Percentiles rank a stretch among this genome's conserved stretches.
These are phyloP conservation scores for Molothrus aeneus DNA, from an alignment of 2,797 vertebrate species.

Conservation along the genomic window DNA sequence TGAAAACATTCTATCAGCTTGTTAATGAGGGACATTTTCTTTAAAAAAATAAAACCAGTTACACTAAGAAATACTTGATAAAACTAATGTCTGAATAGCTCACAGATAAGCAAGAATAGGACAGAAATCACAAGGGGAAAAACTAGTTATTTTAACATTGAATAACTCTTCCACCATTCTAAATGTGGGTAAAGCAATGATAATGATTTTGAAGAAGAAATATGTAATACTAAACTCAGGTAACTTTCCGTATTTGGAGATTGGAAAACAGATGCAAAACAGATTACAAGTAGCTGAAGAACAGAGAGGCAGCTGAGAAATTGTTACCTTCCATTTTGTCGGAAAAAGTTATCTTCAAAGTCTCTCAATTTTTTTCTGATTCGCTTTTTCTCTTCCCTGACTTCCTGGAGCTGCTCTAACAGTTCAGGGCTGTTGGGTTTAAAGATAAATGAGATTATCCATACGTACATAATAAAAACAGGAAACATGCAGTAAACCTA, in stretches of 20 bases:
- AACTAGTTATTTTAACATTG: fast-evolving
- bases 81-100: neutral
- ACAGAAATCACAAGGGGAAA: neutral
- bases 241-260: neutral
- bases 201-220: neutral
- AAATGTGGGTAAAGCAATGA: neutral
- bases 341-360: conserved; percentile 96
- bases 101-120: neutral
- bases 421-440: conserved; percentile 86
- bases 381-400: conserved; percentile 94
- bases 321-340: conserved; percentile 92
- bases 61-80: neutral
- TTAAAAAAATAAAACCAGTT: neutral
- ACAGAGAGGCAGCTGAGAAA: neutral
- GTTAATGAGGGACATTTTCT: neutral
- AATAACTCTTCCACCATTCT: neutral
- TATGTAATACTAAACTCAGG: neutral
- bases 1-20: neutral
- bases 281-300: neutral
- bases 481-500: neutral
- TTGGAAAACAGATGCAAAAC: neutral
- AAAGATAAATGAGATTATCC: neutral
- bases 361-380: conserved; percentile 94
- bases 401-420: conserved; percentile 93
- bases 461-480: neutral